Base-by-base conservation (phyloP, 2,113 vertebrate species). In the Halcyon malimbica region DNA sequence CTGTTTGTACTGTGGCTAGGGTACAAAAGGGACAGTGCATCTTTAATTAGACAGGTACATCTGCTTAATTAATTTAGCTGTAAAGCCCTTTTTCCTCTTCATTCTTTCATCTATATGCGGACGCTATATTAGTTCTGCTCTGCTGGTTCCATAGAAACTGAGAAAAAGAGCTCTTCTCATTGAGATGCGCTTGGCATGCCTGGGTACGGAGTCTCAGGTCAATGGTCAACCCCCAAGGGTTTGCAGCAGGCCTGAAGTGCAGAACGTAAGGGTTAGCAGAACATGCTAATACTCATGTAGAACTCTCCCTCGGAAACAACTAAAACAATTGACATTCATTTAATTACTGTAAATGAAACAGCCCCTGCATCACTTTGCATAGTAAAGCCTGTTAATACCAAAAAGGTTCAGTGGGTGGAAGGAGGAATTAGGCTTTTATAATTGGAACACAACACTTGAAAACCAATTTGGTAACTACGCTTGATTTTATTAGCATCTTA, bases 61-160 rank as follows among this genome's bases (percentile, higher is more conserved):
- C 97, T 96, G 97, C 96, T 98, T 99, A 98, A 99, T 99, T 99
- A 98, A 99, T 98, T 98, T 99, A 98, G 97, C 98, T 98, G 97
- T 98, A 98, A 98, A 98, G 97, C 97, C 97, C 93, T 97, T 93
- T 97, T 92, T 89, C 92, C 83, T 83, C 88, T 85, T 91, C 85
- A 59, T 92, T 90, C 97, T 97, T 97, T 97, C 96, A 97, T 97
- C 95, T 94, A 96, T 89, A 97, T 97, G 94, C 96, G 91, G 97
- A 82, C 65, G 94, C 97, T 96, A 97, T 97, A 98, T 99, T 98
- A 98, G 98, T 98, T 98, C 98, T 88, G 97, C 98, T 96, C 93
- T 59, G 92, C 96, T 80, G 97, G 97, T 60, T 97, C 95, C 96
- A 93, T 74, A 98, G 97, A 97, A 96, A 91, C 87, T 95, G 97